Percentiles rank a stretch among this genome's conserved stretches.
Conservation (phyloP, 2,888 invertebrate species). For the Acronicta aceris region DNA sequence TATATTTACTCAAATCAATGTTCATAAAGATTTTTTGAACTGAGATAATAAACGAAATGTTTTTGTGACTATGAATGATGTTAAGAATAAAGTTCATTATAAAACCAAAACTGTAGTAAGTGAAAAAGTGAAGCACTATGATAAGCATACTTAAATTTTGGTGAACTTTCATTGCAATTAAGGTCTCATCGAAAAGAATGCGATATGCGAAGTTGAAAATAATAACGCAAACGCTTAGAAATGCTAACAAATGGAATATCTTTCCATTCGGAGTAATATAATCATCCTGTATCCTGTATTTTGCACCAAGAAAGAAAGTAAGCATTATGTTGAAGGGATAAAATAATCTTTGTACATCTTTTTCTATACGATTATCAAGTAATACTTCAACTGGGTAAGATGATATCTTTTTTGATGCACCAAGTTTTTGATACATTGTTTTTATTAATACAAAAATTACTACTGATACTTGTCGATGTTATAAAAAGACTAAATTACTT, state of each 20-base stretch:
- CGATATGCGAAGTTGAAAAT: background rate
- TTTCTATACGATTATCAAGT: slow-evolving; percentile 17
- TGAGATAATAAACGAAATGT: slow-evolving; percentile 25
- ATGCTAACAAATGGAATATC: slow-evolving; percentile 1
- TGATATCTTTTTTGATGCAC: background rate
- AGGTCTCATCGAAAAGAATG: no score
- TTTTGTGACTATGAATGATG: slow-evolving; percentile 1
- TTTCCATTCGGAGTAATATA: slow-evolving; percentile 24
- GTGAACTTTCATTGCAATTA: no score
- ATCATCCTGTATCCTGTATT: slow-evolving; percentile 25
- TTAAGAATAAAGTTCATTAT: slow-evolving; percentile 9
- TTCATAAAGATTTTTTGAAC: slow-evolving; percentile 33
- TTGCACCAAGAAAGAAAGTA: slow-evolving; percentile 14
- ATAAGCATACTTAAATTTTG: background rate
- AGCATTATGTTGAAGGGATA: slow-evolving; percentile 25
- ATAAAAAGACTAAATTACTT: background rate
- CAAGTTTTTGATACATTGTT: background rate
- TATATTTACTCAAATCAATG: slow-evolving; percentile 10
- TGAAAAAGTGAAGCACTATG: background rate
- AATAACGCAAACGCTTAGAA: background rate
- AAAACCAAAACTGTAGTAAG: background rate
- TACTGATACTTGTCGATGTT: background rate
- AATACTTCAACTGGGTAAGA: slow-evolving; percentile 4
- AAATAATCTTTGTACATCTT: slow-evolving; percentile 19
- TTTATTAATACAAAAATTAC: background rate